phyloP scores from a whole-genome alignment of 2,888 invertebrate species.

The Campoplex nolae region DNA sequence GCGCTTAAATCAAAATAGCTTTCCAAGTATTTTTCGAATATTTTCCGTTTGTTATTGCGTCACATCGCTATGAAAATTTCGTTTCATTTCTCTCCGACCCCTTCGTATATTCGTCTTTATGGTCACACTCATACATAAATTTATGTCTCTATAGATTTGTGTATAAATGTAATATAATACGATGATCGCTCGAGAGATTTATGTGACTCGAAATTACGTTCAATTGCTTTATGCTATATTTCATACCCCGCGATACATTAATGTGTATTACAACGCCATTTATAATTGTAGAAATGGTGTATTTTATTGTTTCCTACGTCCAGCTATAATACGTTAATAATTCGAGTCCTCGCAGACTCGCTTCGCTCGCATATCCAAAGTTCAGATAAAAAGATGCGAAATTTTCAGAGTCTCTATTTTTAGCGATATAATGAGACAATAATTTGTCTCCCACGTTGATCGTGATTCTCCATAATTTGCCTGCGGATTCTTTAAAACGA shows the following conservation, averaged over 20 bases:
- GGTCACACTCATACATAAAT: neutral
- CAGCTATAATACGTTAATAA: conserved; percentile 13
- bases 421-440: neutral
- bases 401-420: neutral
- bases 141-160: neutral
- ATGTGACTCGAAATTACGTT: conserved; percentile 58
- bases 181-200: conserved; percentile 49
- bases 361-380: neutral
- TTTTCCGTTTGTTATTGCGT: neutral
- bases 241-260: conserved; percentile 8
- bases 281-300: conserved; percentile 19
- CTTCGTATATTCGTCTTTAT: no score
- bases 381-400: neutral
- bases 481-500: neutral
- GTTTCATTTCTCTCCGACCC: neutral
- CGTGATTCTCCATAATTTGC: neutral
- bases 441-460: neutral
- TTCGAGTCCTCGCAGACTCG: neutral
- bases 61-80: neutral
- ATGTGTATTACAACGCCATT: conserved; percentile 24
- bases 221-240: conserved; percentile 39
- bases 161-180: conserved; percentile 21
- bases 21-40: conserved; percentile 1
- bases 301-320: conserved; percentile 6
- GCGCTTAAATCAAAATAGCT: conserved; percentile 19